phyloP scores from a whole-genome alignment of 2,113 vertebrate species.

The Oxyura jamaicensis region DNA sequence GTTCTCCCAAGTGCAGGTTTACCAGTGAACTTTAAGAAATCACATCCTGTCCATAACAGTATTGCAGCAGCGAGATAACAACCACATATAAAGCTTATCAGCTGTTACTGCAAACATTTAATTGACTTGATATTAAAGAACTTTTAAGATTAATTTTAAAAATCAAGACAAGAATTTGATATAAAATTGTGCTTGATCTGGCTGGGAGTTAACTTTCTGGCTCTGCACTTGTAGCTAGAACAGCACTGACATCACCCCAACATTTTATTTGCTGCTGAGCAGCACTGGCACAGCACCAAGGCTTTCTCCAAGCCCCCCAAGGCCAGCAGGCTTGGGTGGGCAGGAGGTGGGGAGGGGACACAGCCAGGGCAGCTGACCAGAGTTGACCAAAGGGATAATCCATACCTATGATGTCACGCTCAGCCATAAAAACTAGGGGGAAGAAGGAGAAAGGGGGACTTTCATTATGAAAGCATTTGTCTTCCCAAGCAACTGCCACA shows the following conservation, averaged over 20 bases:
- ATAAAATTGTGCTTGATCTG: neutral
- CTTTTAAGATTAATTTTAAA: neutral
- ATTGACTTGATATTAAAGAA: neutral
- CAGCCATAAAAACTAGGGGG: too few relatives aligned
- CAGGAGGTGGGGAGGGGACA: too few relatives aligned
- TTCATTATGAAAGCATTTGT: too few relatives aligned
- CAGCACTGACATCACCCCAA: too few relatives aligned
- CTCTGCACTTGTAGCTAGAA: neutral
- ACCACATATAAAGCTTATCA: neutral
- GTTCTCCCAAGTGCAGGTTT: neutral
- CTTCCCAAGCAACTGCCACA: too few relatives aligned
- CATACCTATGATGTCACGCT: too few relatives aligned
- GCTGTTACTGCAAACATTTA: neutral
- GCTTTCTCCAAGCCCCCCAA: neutral
- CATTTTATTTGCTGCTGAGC: neutral
- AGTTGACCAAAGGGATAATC: too few relatives aligned
- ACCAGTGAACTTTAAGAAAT: neutral
- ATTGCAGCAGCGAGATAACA: neutral
- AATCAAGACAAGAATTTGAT: neutral
- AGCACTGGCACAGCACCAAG: neutral
- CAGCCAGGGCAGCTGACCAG: too few relatives aligned
- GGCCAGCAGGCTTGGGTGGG: too few relatives aligned
- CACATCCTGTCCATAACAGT: neutral
- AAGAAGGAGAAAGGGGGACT: too few relatives aligned
- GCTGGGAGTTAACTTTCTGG: neutral